Evolutionary conservation across 2,113 vertebrate species (phyloP).

Genomic region (Eptesicus fuscus): DNA sequence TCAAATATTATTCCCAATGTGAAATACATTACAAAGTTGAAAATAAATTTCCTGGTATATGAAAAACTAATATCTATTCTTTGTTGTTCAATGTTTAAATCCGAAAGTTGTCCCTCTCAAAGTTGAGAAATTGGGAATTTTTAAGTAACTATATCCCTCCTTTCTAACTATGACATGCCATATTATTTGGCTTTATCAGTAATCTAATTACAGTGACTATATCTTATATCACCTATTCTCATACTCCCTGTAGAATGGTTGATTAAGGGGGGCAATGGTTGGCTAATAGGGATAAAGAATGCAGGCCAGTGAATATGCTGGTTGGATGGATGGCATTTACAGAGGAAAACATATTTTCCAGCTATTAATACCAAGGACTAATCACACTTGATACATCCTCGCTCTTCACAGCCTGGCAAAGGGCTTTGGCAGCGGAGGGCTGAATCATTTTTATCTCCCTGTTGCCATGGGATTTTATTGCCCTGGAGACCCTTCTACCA

Average conservation of each 20-base stretch:
- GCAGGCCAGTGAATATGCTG: not conserved
- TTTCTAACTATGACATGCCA: slow-evolving; percentile 1
- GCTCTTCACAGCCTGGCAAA: not conserved
- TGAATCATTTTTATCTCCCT: not conserved
- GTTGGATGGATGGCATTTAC: not conserved
- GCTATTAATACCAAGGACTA: slow-evolving; percentile 17
- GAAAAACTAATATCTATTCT: not conserved
- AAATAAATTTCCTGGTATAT: not conserved
- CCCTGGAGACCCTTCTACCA: not conserved
- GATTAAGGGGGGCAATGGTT: not conserved
- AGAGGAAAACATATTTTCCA: not conserved
- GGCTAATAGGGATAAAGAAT: not conserved
- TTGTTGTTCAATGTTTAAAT: slow-evolving; percentile 7
- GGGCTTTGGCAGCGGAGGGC: not conserved
- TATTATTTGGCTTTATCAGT: not conserved
- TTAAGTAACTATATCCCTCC: slow-evolving; percentile 47
- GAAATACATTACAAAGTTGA: slow-evolving; percentile 11
- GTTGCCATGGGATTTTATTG: slow-evolving; percentile 26
- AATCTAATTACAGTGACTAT: slow-evolving; percentile 38
- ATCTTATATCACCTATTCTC: not conserved
- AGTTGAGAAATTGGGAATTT: slow-evolving; percentile 39
- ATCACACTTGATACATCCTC: not conserved
- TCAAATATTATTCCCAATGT: not conserved
- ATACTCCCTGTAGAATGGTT: not conserved
- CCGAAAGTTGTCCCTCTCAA: slow-evolving; percentile 29